Conservation (phyloP, 2,888 invertebrate genomes). For the Volucella inanis region DNA sequence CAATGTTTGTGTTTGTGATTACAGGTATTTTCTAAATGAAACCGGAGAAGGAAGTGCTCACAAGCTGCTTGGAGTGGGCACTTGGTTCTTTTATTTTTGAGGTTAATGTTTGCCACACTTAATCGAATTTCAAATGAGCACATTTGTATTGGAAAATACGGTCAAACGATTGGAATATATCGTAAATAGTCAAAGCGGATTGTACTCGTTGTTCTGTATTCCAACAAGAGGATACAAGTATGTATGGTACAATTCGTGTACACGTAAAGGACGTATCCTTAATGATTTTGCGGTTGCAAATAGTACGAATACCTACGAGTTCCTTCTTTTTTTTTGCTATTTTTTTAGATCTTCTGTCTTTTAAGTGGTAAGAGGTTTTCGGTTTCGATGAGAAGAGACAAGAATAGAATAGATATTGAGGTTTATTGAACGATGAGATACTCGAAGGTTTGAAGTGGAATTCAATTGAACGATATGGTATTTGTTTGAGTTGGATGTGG, state of each 20-base stretch:
- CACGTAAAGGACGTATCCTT: constrained; percentile 34
- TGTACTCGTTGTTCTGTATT: neutral
- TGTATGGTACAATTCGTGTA: constrained; percentile 24
- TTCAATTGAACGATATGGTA: constrained; percentile 16
- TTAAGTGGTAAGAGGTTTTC: constrained; percentile 39
- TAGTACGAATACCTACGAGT: neutral
- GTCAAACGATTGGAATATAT: constrained; percentile 54
- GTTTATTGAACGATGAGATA: constrained; percentile 42
- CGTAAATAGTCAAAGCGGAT: constrained; percentile 66
- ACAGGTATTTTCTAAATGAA: constrained; percentile 66
- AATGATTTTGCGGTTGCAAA: constrained; percentile 54
- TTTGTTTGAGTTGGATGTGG: constrained; percentile 23
- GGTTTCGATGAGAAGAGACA: neutral
- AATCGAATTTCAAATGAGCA: constrained; percentile 73
- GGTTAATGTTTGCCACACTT: constrained; percentile 73
- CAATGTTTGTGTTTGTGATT: constrained; percentile 61
- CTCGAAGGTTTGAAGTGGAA: constrained; percentile 8
- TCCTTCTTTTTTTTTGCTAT: neutral
- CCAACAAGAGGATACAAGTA: neutral
- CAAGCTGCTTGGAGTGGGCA: constrained; percentile 1
- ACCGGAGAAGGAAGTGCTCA: constrained; percentile 19
- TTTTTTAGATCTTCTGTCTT: neutral
- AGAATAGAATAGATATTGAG: constrained; percentile 29
- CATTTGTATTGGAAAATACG: constrained; percentile 69
- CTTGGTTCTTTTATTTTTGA: constrained; percentile 57